Evolutionary conservation across 2,888 invertebrate species (phyloP), one percentile per base, ranked within the genome.

Genomic region (Agrypnus murinus): DNA sequence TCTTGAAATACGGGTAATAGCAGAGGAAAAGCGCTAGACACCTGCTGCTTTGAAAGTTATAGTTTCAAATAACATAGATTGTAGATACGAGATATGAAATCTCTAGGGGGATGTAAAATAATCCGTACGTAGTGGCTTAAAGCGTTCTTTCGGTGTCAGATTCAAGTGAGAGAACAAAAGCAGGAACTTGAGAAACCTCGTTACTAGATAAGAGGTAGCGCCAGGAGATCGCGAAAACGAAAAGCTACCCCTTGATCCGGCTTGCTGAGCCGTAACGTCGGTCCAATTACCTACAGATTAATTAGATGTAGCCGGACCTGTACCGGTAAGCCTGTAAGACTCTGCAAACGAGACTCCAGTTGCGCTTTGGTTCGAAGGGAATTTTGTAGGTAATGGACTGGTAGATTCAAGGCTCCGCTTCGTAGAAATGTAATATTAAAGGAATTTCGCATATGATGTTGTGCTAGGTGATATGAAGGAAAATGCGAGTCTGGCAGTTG

Each of bases 211-310:
- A 74, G 72, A 72, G 69, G 71, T 65, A 69, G 58, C 59, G 43
- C 31, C 25, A 64, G 53, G 36, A 71, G 50, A 58, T 38, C 46
- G 60, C 48, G 40, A 31, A 60, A 60, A 68, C 53, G 63, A 34
- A 62, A 72, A 65, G 50, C 43, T 53, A 38, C 50, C 65, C 50
- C 69, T 64, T 66, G 66, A 73, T 55, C 69, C 69, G 45, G 55
- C 38, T 62, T 57, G 43, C 68, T 63, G 65, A 57, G 58, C 64
- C 55, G 50, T 68, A 63, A 63, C 65, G 57, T 62, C 65, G 69
- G 65, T 70, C 72, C 74, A 75, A 75, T 75, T 74, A 74, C 65
- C 66, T 67, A 63, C 62, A 67, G 72, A 74, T 74, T 75, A 75
- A 75, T 74, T 74, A 75, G 68, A 71, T 65, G 67, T 69, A 71